Evolutionary conservation across 2,888 invertebrate species (phyloP).

Genomic region (Tricholauxania praeusta): DNA sequence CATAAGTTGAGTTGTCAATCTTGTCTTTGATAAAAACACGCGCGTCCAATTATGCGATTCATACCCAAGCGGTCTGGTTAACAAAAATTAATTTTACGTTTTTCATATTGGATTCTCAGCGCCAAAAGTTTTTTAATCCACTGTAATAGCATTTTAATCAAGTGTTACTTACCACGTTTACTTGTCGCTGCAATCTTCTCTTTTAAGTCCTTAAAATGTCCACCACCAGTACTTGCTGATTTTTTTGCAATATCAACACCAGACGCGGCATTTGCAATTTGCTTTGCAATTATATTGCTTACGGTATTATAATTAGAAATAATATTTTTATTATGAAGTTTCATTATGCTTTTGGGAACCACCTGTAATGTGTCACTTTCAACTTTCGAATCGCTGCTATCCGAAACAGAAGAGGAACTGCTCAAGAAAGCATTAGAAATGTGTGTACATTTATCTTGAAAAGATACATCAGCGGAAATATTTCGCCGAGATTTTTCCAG

Average conservation of each 20-base stretch:
- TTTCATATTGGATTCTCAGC: neutral
- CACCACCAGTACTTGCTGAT: constrained; percentile 63
- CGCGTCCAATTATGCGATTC: too few species aligned
- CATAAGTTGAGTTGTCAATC: too few species aligned
- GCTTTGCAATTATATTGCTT: constrained; percentile 64
- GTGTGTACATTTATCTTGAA: constrained; percentile 30
- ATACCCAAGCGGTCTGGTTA: neutral
- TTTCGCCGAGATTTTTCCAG: neutral
- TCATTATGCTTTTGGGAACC: constrained; percentile 53
- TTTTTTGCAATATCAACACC: constrained; percentile 57
- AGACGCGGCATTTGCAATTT: constrained; percentile 59
- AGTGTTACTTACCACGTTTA: constrained; percentile 67
- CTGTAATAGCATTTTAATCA: constrained; percentile 47
- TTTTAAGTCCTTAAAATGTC: constrained; percentile 72
- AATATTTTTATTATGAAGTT: constrained; percentile 60
- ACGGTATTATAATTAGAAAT: constrained; percentile 59
- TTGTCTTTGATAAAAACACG: too few species aligned
- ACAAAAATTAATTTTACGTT: constrained; percentile 10
- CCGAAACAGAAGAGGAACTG: constrained; percentile 49
- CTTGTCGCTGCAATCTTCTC: constrained; percentile 70
- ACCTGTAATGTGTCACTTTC: neutral
- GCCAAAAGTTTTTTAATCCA: neutral
- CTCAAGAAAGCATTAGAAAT: constrained; percentile 50
- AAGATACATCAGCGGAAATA: constrained; percentile 28
- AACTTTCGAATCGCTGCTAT: neutral